Conservation (phyloP, 2,113 vertebrate genomes). For the Poeciliopsis prolifica region DNA sequence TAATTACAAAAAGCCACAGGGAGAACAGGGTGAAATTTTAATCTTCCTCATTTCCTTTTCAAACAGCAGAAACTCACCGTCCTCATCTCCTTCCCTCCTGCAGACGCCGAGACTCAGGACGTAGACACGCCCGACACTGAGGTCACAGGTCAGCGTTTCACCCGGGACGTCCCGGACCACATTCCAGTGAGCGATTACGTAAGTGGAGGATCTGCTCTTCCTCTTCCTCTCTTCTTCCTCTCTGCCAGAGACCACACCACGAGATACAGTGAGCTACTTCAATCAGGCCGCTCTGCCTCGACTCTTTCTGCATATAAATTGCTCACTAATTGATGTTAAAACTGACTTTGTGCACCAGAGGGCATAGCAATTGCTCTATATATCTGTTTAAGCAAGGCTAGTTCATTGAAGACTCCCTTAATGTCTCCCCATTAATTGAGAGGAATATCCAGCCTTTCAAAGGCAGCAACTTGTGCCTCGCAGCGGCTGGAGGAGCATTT, state of each 20-base stretch:
- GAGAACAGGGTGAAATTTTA: constrained; percentile 9
- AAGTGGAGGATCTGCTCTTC: constrained; percentile 50
- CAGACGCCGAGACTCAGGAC: constrained; percentile 70
- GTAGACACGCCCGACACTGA: constrained; percentile 63
- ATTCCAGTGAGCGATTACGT: constrained; percentile 79
- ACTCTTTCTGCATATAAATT: constrained; percentile 77
- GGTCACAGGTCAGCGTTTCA: constrained; percentile 71
- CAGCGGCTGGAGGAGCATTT: constrained; percentile 52
- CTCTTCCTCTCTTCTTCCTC: constrained; percentile 7
- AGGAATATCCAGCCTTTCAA: constrained; percentile 80
- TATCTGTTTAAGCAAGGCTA: constrained; percentile 83
- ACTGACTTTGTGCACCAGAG: constrained; percentile 78
- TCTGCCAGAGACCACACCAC: constrained; percentile 24
- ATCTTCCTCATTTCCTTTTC: constrained; percentile 25
- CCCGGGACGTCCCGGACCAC: constrained; percentile 75
- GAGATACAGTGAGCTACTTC: constrained; percentile 56
- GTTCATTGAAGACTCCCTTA: constrained; percentile 80
- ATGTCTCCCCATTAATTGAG: constrained; percentile 81
- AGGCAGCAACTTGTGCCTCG: constrained; percentile 73
- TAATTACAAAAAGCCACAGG: constrained; percentile 41
- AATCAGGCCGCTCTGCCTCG: constrained; percentile 57
- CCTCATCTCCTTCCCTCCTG: background rate
- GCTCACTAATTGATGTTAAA: constrained; percentile 81
- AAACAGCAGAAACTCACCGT: constrained; percentile 9
- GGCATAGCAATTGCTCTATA: constrained; percentile 81